These are phyloP conservation scores for Pholis gunnellus DNA, from an alignment of 2,113 vertebrate species.

Conservation along the genomic window DNA sequence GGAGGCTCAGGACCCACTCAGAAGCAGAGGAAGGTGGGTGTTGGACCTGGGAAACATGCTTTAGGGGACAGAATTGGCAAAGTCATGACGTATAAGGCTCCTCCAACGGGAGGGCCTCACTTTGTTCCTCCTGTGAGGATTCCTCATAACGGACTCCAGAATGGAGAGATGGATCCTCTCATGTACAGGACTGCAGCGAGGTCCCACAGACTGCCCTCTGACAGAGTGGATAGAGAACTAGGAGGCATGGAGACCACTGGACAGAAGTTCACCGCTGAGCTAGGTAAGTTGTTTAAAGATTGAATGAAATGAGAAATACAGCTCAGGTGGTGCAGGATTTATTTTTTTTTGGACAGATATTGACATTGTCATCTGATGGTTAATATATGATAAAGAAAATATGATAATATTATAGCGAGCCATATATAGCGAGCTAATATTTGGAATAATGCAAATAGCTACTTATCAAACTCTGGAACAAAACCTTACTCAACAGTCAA, in stretches of 20 bases:
- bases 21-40: slow-evolving; percentile 85
- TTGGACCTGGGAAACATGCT: slow-evolving; percentile 80
- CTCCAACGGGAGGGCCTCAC: slow-evolving; percentile 88
- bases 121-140: slow-evolving; percentile 90
- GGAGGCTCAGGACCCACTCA: slow-evolving; percentile 69
- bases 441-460: neutral
- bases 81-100: slow-evolving; percentile 90
- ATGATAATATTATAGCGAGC: neutral
- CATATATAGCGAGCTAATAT: neutral
- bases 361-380: neutral
- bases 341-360: neutral
- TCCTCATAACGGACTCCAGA: slow-evolving; percentile 89
- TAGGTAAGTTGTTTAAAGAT: slow-evolving; percentile 83
- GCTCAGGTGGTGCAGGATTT: neutral
- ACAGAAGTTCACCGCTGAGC: slow-evolving; percentile 85
- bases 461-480: neutral
- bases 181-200: slow-evolving; percentile 88
- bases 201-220: slow-evolving; percentile 80
- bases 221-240: slow-evolving; percentile 83
- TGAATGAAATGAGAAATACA: neutral
- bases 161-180: slow-evolving; percentile 89
- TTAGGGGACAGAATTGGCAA: slow-evolving; percentile 88
- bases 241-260: slow-evolving; percentile 81
- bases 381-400: neutral
- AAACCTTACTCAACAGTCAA: neutral